Conservation (phyloP, 2,888 invertebrate genomes). For the Unio delphinus region DNA sequence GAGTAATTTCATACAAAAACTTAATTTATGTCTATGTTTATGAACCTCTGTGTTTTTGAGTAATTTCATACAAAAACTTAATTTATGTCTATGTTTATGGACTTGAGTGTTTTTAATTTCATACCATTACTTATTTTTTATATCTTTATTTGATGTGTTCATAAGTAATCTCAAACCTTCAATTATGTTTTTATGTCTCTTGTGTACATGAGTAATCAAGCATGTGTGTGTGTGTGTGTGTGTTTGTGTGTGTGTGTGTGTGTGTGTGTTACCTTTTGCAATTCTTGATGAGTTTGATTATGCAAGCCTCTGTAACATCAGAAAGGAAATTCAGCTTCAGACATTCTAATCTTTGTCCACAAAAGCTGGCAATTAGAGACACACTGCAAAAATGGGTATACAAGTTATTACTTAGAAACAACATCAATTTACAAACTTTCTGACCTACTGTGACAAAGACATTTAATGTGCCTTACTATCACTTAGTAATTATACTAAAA, state of each 20-base stretch:
- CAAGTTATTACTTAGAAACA: background rate
- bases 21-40: no score
- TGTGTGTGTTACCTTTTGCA: constrained; percentile 48
- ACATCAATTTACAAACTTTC: background rate
- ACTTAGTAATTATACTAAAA: background rate
- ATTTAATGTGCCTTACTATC: background rate
- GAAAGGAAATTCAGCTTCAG: constrained; percentile 65
- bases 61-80: no score
- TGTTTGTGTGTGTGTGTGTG: background rate
- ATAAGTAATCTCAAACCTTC: no score
- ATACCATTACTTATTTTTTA: no score
- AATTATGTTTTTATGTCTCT: no score
- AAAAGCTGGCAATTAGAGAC: constrained; percentile 56
- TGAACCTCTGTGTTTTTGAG: no score
- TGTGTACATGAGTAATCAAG: no score
- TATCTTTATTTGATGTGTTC: no score
- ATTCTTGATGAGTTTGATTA: constrained; percentile 58
- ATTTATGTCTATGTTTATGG: no score
- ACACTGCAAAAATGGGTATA: constrained; percentile 42
- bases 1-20: no score
- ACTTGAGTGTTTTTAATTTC: no score
- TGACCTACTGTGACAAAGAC: background rate
- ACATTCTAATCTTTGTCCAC: constrained; percentile 55
- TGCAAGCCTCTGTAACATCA: constrained; percentile 53
- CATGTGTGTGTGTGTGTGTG: background rate